Base-by-base conservation (phyloP, 2,113 vertebrate species). In the Gasterosteus aculeatus region DNA sequence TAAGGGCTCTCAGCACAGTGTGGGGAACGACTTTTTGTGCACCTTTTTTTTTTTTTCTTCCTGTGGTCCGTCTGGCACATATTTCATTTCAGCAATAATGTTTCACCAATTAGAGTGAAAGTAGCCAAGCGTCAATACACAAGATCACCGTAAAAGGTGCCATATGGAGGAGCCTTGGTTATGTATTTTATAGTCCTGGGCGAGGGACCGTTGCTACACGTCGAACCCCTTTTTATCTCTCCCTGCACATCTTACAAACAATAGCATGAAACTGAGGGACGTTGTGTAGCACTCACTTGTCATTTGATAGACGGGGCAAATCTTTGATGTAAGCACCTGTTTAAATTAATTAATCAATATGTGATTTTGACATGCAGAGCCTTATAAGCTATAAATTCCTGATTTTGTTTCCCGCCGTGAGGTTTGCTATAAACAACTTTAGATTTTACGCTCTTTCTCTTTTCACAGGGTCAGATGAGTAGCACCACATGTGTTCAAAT, bases 1-100 rank as follows among this genome's bases (percentile, higher is more conserved):
- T 99, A 93, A 96, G 97, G 46, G 54, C 44, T 68, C 10, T 65
- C 26, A 65, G 14, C 44, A 66, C 53, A 38, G 49, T 63, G 49
- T 60, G 47, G 42, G n/a, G 12, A 72, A 22, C 56, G 22, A 39
- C 56, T 35, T 72, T 78, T 76, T 77, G 29, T 72, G 64, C 44
- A 26, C 67, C 14, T 1, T 72, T 15, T n/a, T 46, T 54, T 19
- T 33, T 4, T 1, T 42, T 10, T 77, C 9, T 61, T 53, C 7
- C 26, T 77, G 8, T 3, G 8, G 42, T 35, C 29, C 41, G 8
- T 75, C 72, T 38, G n/a, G 31, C 49, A 11, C 42, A 56, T 67
- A 51, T 62, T 66, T 54, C 4, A 58, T 73, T 70, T 61, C 35
- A 69, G 18, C 14, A 41, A 19, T 60, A 7, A 57, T 42, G 26